phyloP scores from a whole-genome alignment of 1,140 invertebrate genomes.

The Macrobrachium nipponense region DNA sequence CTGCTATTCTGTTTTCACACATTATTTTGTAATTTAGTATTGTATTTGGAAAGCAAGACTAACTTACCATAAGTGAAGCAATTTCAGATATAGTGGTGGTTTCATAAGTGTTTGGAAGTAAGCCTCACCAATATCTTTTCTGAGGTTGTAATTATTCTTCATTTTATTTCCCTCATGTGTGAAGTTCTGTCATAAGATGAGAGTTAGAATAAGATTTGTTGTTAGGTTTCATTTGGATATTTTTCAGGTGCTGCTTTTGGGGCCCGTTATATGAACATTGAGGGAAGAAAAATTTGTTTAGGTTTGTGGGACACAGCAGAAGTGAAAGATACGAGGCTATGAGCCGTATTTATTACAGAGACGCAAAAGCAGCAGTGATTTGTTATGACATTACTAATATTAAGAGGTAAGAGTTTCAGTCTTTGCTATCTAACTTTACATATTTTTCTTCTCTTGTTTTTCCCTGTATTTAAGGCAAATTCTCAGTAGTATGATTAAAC shows the following conservation, averaged over 20 bases:
- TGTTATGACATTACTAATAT: conserved; percentile 49
- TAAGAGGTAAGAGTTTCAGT: conserved; percentile 18
- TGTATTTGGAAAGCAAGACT: too few species aligned
- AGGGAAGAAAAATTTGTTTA: conserved; percentile 40
- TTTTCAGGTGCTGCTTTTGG: conserved; percentile 43
- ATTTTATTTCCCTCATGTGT: too few species aligned
- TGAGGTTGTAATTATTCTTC: too few species aligned
- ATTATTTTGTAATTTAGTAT: too few species aligned
- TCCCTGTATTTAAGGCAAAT: neutral
- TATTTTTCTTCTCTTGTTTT: neutral
- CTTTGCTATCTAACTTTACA: neutral
- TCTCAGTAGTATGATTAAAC: neutral
- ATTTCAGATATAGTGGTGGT: too few species aligned
- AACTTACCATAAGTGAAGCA: too few species aligned
- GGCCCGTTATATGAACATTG: conserved; percentile 21
- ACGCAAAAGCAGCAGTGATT: conserved; percentile 35
- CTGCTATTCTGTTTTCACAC: too few species aligned
- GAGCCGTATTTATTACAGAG: conserved; percentile 51
- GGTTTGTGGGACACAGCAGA: conserved; percentile 49
- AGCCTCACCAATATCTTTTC: too few species aligned
- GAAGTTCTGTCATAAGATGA: too few species aligned
- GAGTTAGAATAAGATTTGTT: too few species aligned
- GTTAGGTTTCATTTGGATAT: neutral
- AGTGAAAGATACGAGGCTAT: conserved; percentile 51
- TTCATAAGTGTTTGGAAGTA: too few species aligned